Evolutionary conservation across 2,888 invertebrate genomes (phyloP), one percentile per base, ranked within the genome.

Genomic region (Agrochola macilenta): DNA sequence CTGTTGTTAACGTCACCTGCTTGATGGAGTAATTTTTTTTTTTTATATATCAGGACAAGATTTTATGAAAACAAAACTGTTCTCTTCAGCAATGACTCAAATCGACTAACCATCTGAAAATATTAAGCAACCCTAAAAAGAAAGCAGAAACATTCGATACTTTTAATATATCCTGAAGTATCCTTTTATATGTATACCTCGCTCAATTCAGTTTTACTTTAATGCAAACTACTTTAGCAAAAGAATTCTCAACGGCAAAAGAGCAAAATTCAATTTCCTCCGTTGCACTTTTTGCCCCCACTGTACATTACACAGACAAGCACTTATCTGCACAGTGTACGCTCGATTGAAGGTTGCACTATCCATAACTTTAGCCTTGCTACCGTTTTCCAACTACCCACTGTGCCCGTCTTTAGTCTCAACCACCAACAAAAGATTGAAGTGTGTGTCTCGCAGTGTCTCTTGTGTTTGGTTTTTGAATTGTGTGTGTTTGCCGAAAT

Each of bases 291-390:
- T 89, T 92, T 82, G 64, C 39, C 69, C 43, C 69, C 77, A 87
- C 90, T 81, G 90, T 95, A 93, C 93, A 75, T 79, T 75, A 78
- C 78, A 81, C 80, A 89, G 87, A 87, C 89, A 88, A 89, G 87
- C 91, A 93, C 92, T 93, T 93, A 92, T 91, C 92, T 90, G 90
- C 90, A 90, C 87, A 91, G 88, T 89, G 91, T 91, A 92, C 93
- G 94, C 91, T 93, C 94, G 93, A 95, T 95, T 95, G 94, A 93
- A 93, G 92, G 88, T 87, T 90, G 87, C 89, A 89, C 90, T 90
- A 89, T 89, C 91, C 91, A 91, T 93, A 93, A 93, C 92, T 94
- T 92, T 70, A 91, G 89, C 89, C 90, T 87, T 82, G 83, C 84
- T 85, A 85, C 86, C 87, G 90, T 91, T 90, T 93, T 91, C 92